Evolutionary conservation across 2,888 invertebrate species (phyloP).

Genomic region (Leptopilina syphax): DNA sequence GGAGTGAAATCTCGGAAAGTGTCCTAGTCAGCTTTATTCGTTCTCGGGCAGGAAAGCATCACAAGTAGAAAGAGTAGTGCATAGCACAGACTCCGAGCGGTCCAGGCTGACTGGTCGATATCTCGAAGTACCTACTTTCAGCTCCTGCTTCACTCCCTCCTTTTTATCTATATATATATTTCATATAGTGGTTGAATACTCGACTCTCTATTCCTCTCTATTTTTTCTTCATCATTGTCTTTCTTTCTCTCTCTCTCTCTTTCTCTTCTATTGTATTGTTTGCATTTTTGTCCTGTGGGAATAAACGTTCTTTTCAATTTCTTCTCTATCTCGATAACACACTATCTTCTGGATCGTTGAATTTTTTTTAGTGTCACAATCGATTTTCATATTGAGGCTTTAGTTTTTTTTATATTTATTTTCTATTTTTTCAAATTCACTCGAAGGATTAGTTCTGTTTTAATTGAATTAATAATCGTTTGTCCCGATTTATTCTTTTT

Average conservation of each 20-base stretch:
- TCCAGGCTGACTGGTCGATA: conserved; percentile 70
- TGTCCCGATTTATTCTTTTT: too few relatives aligned
- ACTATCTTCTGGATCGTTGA: neutral
- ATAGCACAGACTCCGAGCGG: conserved; percentile 65
- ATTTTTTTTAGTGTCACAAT: neutral
- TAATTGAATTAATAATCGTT: too few relatives aligned
- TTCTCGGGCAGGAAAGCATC: conserved; percentile 60
- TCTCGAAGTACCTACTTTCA: conserved; percentile 73
- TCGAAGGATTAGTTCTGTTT: too few relatives aligned
- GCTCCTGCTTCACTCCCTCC: conserved; percentile 58
- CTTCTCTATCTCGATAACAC: neutral
- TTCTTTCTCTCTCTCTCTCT: neutral
- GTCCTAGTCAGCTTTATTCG: conserved; percentile 60
- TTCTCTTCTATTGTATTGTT: conserved; percentile 33
- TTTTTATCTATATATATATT: conserved; percentile 36
- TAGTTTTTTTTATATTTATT: neutral
- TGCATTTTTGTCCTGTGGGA: conserved; percentile 5
- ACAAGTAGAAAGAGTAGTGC: conserved; percentile 66
- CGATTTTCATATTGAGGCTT: too few relatives aligned
- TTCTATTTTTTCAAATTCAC: too few relatives aligned
- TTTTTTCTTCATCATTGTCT: conserved; percentile 37
- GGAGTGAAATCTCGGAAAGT: conserved; percentile 39
- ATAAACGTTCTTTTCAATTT: conserved; percentile 43
- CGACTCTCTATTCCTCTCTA: conserved; percentile 45
- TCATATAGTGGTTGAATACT: conserved; percentile 51